A percentile compares a stretch with the other conserved stretches of the same genome.
These are phyloP conservation scores for Graptemys geographica DNA, from an alignment of 2,797 vertebrate genomes.

Conservation along the genomic window DNA sequence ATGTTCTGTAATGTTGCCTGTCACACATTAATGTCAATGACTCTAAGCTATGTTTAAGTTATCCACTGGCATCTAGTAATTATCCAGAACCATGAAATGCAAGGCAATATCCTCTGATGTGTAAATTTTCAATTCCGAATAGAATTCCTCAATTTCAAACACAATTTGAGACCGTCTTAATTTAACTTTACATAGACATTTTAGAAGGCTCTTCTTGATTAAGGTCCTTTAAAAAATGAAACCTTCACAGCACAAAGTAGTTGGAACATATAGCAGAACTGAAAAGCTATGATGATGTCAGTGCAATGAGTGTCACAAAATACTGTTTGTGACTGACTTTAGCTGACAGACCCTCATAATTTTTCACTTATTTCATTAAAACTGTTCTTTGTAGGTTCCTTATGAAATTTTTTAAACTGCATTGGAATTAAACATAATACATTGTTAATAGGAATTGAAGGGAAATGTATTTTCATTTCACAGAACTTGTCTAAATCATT, in stretches of 20 bases:
- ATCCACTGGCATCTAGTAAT: constrained; percentile 88
- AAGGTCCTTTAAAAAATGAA: not conserved
- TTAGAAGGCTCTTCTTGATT: constrained; percentile 40
- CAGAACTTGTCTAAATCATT: constrained; percentile 16
- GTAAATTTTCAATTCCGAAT: constrained; percentile 82
- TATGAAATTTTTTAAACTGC: not conserved
- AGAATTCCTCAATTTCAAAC: constrained; percentile 76
- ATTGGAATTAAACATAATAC: not conserved
- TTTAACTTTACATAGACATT: constrained; percentile 66
- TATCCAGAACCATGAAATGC: constrained; percentile 83
- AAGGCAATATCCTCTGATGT: constrained; percentile 84
- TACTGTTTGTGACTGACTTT: not conserved
- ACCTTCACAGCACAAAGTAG: not conserved
- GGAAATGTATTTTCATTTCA: not conserved
- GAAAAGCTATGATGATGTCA: not conserved
- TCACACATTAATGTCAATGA: constrained; percentile 85
- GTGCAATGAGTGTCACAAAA: not conserved
- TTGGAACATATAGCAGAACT: not conserved
- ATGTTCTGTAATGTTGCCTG: constrained; percentile 78
- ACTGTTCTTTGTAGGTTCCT: not conserved
- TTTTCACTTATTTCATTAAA: constrained; percentile 32
- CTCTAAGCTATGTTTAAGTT: constrained; percentile 86
- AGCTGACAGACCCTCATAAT: not conserved
- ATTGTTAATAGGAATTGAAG: not conserved
- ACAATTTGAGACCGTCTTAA: constrained; percentile 60